Evolutionary conservation across 2,797 vertebrate genomes (phyloP).

Genomic region (Acanthurus lineatus): DNA sequence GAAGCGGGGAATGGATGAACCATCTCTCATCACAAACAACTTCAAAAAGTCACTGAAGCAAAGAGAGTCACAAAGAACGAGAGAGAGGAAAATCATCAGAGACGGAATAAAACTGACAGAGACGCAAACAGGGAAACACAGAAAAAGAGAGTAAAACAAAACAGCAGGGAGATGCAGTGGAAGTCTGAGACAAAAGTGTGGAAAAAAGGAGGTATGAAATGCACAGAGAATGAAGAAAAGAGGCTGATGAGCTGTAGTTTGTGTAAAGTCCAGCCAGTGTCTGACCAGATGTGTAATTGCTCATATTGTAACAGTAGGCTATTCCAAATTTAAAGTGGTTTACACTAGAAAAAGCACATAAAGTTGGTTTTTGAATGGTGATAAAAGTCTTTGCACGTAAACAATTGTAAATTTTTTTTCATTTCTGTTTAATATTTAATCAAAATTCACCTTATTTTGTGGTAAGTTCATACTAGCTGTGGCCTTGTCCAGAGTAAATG

Average conservation of each 20-base stretch:
- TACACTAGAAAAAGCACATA: background rate
- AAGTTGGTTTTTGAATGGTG: background rate
- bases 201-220: background rate
- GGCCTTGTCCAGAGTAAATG: constrained; percentile 11
- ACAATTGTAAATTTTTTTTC: no score
- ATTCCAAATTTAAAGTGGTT: background rate
- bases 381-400: background rate
- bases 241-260: constrained; percentile 1
- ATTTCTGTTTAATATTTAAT: no score
- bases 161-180: constrained; percentile 6
- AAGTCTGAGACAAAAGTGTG: constrained; percentile 8
- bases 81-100: constrained; percentile 50
- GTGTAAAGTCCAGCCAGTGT: background rate
- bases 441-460: background rate
- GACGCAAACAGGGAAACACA: constrained; percentile 24
- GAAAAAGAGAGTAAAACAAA: constrained; percentile 31
- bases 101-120: constrained; percentile 47
- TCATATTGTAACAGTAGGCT: background rate
- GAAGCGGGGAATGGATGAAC: constrained; percentile 24
- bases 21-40: constrained; percentile 45
- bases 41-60: constrained; percentile 51
- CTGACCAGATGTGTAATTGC: background rate
- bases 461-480: background rate
- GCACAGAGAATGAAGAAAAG: constrained; percentile 16
- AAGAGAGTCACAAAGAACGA: constrained; percentile 36